Base-by-base conservation (phyloP, 2,888 invertebrate species). In the Drosophila limbata region DNA sequence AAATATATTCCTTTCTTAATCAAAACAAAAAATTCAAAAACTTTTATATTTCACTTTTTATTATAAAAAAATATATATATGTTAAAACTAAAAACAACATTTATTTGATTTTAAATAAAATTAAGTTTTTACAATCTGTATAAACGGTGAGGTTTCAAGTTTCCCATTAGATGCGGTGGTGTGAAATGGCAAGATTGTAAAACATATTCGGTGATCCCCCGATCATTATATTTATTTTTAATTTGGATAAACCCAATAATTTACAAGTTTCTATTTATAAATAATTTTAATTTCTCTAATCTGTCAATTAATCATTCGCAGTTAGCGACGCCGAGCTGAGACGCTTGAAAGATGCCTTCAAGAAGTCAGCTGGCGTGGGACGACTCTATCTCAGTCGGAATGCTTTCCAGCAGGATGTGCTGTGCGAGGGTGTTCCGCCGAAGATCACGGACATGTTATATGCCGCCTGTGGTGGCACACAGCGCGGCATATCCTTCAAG, bases 321-420 rank as follows among this genome's bases (percentile, higher is more conserved):
- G 98, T 98, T 92, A 95, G 95, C 82, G 97, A 97, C 91, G 94
- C 94, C 79, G 98, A 98, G 93, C 94, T 96, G 86, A 96, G 96
- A 91, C 94, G 97, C 81, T 94, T 98, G 67, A 96, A 96, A 90
- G 97, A 97, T 93, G 97, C 97, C 51, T 98, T 97, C 92, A 97
- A 97, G 91, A 94, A 96, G 90, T 95, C 96, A 81, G 96, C 97
- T 61, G 96, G 96, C 69, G 93, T 95, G 69, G 95, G 95, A 25
- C 94, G 94, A 64, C 94, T 94, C 82, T 93, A 95, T 81, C 94
- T 97, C 90, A 95, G 95, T 87, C 95, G 96, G 87, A 95, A 95
- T 89, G 95, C 95, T 45, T 98, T 98, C 92, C 95, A 95, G 61
- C 95, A 95, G 90, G 97, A 97, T 93, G 97, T 98, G 57, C 93